Evolutionary conservation across 2,797 vertebrate species (phyloP), one percentile per base, ranked within the genome.

Genomic region (Clangula hyemalis): DNA sequence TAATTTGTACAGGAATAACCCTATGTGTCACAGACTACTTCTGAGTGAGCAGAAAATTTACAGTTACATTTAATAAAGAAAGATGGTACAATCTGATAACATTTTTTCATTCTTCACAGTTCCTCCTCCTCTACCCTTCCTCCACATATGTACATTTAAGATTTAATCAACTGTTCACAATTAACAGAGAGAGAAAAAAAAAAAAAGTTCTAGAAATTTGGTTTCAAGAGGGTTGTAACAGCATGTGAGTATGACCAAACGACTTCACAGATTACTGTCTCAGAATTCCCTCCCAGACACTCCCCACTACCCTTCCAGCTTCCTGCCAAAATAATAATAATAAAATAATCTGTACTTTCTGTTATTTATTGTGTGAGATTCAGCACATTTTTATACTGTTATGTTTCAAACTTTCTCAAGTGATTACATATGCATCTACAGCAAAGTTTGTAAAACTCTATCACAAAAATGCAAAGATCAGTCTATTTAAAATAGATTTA

Each of bases 1-100:
- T 36, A 87, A 80, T 93, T 96, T 72, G 64, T 68, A 82, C 62
- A 47, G 43, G 39, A 94, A 66, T 83, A 95, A 77, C 45, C 45
- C 57, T 25, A 2, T 11, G 39, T 85, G 57, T 45, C 82, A 77
- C 53, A 68, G 47, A 51, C 47, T 4, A 2, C 45, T 94, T 81
- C 91, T 66, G 77, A 94, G 14, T 10, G 12, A 94, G n/a, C 56
- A 78, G 18, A 47, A 72, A 65, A 65, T 92, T 66, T 38, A 45
- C 27, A 82, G 27, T 12, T 32, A 11, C 12, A 41, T 87, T 76
- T 87, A 79, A 75, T 12, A 20, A 19, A 87, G 25, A 22, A 75
- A 70, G 56, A 60, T 15, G 3, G 56, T 56, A 10, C 2, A 10
- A 3, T 70, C 24, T 24, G 27, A 61, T 28, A 27, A 20, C 36